phyloP scores from a whole-genome alignment of 2,113 vertebrate genomes.

The Phaethon lepturus region DNA sequence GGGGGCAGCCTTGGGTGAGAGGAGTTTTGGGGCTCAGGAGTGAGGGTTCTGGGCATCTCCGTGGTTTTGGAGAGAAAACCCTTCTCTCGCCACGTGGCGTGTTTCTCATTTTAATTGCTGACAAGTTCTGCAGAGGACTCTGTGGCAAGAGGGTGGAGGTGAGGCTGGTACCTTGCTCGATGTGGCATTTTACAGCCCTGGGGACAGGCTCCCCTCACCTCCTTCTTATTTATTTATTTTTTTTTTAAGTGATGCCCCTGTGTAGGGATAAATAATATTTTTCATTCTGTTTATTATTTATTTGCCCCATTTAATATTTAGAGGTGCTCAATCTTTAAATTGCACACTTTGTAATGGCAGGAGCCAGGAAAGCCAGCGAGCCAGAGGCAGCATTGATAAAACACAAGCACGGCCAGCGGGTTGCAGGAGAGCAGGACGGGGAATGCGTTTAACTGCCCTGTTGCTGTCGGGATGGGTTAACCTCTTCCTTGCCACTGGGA shows the following conservation, averaged over 20 bases:
- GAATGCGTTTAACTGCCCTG: background rate
- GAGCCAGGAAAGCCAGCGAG: background rate
- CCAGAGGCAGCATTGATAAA: background rate
- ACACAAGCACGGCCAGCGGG: background rate
- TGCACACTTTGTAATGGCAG: background rate
- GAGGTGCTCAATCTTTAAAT: background rate
- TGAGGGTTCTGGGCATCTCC: background rate
- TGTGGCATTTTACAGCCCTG: background rate
- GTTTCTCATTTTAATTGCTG: background rate
- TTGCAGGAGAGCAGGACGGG: background rate
- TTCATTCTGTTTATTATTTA: conserved; percentile 29
- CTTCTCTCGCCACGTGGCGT: background rate
- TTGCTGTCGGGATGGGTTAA: background rate
- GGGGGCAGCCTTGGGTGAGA: background rate
- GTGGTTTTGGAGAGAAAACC: background rate
- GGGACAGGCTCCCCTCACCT: background rate
- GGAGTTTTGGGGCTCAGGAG: background rate
- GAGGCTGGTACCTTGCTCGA: background rate
- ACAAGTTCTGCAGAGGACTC: background rate
- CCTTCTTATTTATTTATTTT: background rate
- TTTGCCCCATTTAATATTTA: background rate
- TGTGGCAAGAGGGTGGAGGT: background rate
- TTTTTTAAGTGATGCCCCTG: background rate
- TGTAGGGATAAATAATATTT: conserved; percentile 5
- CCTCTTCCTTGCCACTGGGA: background rate